A percentile compares a stretch with the other conserved stretches of the same genome.
Conservation (phyloP, 1,140 invertebrate genomes). For the Brachionus rubens region DNA sequence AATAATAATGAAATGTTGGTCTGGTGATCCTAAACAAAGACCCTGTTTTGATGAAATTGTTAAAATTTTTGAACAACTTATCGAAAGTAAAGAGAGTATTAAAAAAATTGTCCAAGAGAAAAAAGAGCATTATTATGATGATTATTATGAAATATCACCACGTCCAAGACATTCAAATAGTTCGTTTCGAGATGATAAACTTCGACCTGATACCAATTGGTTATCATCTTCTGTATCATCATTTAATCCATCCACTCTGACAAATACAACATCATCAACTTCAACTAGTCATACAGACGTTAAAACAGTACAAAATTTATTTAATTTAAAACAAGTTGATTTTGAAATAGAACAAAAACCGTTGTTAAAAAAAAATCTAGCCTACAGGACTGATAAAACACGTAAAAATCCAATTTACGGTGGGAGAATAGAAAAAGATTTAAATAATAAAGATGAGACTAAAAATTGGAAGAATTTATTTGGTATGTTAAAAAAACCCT, state of each 20-base stretch:
- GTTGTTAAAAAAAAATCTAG: neutral
- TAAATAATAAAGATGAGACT: neutral
- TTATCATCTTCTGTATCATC: neutral
- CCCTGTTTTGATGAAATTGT: slow-evolving; percentile 46
- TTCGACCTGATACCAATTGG: neutral
- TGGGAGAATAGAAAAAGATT: neutral
- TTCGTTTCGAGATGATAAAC: neutral
- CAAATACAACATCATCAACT: slow-evolving; percentile 11
- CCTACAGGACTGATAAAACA: neutral
- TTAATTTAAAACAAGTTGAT: slow-evolving; percentile 5
- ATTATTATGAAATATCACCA: neutral
- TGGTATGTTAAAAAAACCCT: too few relatives aligned
- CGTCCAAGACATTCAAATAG: neutral
- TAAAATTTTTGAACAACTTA: neutral
- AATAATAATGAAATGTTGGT: slow-evolving; percentile 48
- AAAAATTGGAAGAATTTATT: too few relatives aligned
- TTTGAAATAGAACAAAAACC: neutral
- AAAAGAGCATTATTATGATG: neutral
- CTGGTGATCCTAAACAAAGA: slow-evolving; percentile 39
- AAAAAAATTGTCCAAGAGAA: neutral
- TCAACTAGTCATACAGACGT: slow-evolving; percentile 14
- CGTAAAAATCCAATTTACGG: slow-evolving; percentile 25
- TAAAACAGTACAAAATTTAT: neutral
- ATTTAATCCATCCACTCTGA: slow-evolving; percentile 9
- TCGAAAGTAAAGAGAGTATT: neutral